Conservation (phyloP, 2,888 invertebrate species). For the Nysson spinosus region DNA sequence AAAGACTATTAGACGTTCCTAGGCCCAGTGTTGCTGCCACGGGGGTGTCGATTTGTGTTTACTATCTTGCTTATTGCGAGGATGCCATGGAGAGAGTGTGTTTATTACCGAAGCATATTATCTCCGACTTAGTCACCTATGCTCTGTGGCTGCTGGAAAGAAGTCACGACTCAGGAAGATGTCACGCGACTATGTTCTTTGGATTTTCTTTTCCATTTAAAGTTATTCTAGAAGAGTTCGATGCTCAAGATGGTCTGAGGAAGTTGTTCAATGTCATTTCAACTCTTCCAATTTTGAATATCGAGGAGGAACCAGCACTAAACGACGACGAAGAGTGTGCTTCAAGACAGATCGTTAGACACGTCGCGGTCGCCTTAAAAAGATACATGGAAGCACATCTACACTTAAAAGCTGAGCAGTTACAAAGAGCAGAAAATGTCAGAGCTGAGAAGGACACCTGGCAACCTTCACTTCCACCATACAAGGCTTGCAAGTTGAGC, state of each 20-base stretch:
- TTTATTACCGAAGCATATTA: constrained; percentile 86
- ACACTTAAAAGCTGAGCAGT: constrained; percentile 86
- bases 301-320: constrained; percentile 81
- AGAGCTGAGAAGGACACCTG: constrained; percentile 71
- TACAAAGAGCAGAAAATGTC: constrained; percentile 81
- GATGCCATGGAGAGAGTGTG: constrained; percentile 99
- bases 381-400: constrained; percentile 96
- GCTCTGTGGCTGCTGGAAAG: constrained; percentile 97
- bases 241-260: constrained; percentile 94
- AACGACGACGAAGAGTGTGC: constrained; percentile 95
- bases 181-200: constrained; percentile 99
- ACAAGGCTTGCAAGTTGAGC: constrained; percentile 80
- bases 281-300: constrained; percentile 89
- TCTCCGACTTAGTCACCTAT: constrained; percentile 90
- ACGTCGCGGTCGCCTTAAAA: constrained; percentile 93
- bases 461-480: constrained; percentile 76
- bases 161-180: constrained; percentile 97
- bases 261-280: constrained; percentile 96
- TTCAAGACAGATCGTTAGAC: constrained; percentile 92
- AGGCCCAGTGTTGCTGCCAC: constrained; percentile 97
- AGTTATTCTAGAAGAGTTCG: constrained; percentile 95
- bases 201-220: constrained; percentile 95
- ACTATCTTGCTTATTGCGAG: constrained; percentile 97
- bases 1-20: constrained; percentile 92
- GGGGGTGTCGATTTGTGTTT: constrained; percentile 96